These are phyloP conservation scores for Sparidentex hasta DNA, from an alignment of 2,797 vertebrate species.

Conservation along the genomic window DNA sequence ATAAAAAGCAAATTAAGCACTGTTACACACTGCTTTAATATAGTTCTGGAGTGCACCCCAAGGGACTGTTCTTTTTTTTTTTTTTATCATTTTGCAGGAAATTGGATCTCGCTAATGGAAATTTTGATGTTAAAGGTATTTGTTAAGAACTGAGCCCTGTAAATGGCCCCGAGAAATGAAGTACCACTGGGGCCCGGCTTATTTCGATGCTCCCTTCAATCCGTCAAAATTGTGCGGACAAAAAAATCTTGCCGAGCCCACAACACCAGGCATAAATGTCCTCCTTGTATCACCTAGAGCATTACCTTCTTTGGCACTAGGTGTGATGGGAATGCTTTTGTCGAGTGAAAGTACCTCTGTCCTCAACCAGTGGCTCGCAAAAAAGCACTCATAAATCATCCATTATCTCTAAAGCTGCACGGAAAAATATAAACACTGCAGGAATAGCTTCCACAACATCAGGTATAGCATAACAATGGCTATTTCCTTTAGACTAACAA, in stretches of 20 bases:
- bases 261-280: conserved; percentile 28
- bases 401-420: conserved; percentile 74
- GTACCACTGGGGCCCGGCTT: background rate
- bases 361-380: conserved; percentile 47
- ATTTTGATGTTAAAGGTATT: conserved; percentile 57
- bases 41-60: conserved; percentile 58
- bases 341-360: conserved; percentile 39
- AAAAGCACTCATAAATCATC: conserved; percentile 76
- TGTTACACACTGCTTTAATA: conserved; percentile 59
- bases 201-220: conserved; percentile 1
- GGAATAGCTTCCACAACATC: conserved; percentile 69
- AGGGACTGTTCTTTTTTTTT: conserved; percentile 52
- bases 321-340: conserved; percentile 45
- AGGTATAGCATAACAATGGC: conserved; percentile 78
- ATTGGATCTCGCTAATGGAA: conserved; percentile 66
- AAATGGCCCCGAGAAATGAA: conserved; percentile 6
- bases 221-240: background rate
- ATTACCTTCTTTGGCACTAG: conserved; percentile 11
- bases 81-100: conserved; percentile 58
- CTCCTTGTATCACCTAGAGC: conserved; percentile 22
- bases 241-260: conserved; percentile 23
- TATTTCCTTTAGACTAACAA: conserved; percentile 74
- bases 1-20: conserved; percentile 66
- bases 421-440: conserved; percentile 72
- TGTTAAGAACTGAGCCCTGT: conserved; percentile 31